Evolutionary conservation across 2,113 vertebrate genomes (phyloP).

Genomic region (Cichladusa arquata): DNA sequence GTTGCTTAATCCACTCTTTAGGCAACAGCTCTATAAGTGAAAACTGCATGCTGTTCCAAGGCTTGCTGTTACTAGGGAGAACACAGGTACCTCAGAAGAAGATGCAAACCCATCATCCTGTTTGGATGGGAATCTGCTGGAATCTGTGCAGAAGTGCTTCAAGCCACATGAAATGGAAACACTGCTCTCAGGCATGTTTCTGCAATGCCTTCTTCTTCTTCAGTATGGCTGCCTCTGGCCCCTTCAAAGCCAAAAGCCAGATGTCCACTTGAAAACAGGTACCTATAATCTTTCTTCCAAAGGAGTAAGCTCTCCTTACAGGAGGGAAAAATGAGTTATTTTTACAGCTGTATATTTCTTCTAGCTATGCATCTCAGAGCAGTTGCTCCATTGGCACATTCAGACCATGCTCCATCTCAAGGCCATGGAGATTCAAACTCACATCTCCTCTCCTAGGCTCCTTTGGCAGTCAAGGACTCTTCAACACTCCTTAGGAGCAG

Average conservation of each 20-base stretch:
- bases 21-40: background rate
- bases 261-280: background rate
- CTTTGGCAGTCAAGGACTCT: background rate
- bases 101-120: background rate
- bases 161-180: background rate
- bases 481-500: background rate
- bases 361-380: background rate
- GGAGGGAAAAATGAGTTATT: background rate
- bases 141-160: background rate
- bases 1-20: background rate
- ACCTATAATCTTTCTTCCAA: background rate
- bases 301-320: background rate
- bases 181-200: background rate
- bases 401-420: too few species aligned
- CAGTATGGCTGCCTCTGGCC: rapidly evolving
- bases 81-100: background rate
- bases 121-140: background rate
- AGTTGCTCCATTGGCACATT: background rate
- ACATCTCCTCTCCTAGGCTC: background rate
- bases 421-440: background rate
- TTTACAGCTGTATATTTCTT: background rate
- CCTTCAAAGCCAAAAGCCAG: background rate
- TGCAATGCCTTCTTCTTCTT: background rate
- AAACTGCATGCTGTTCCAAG: background rate
- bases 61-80: background rate